phyloP scores from a whole-genome alignment of 2,113 vertebrate species.

The Acrocephalus arundinaceus region DNA sequence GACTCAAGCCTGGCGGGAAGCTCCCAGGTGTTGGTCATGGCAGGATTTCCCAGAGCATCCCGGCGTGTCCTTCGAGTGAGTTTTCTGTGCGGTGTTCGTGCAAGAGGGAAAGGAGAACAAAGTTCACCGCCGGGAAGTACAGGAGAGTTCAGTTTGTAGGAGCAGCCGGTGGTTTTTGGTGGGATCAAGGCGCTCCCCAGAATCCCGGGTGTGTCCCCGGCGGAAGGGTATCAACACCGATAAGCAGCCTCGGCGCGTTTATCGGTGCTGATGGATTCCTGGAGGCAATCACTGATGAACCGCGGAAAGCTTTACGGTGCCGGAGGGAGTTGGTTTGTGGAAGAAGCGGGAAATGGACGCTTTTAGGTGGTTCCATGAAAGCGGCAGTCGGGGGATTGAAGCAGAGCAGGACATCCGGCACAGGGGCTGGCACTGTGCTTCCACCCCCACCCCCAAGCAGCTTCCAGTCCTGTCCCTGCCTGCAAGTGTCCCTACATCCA shows the following conservation, averaged over 20 bases:
- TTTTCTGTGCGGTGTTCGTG: neutral
- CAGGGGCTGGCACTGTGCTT: neutral
- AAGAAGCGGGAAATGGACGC: no score
- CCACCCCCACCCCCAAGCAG: neutral
- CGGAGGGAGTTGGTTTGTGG: neutral
- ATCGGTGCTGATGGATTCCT: neutral
- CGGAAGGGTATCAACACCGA: neutral
- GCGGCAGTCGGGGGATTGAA: neutral
- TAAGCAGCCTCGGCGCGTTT: neutral
- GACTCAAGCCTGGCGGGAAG: neutral
- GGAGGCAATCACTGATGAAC: rapidly evolving
- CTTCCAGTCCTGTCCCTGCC: neutral
- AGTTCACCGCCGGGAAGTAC: neutral
- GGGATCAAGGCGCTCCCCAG: neutral
- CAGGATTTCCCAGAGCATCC: neutral
- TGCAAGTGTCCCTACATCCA: neutral
- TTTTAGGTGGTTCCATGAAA: neutral
- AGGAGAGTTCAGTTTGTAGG: neutral
- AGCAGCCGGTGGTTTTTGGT: neutral
- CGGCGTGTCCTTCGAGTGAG: neutral
- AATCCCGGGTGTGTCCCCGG: neutral
- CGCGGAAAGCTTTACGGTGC: neutral
- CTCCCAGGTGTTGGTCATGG: neutral
- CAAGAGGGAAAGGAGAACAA: neutral
- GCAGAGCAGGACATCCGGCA: neutral